Conservation (phyloP, 2,888 invertebrate species). For the Petrophora chlorosata region DNA sequence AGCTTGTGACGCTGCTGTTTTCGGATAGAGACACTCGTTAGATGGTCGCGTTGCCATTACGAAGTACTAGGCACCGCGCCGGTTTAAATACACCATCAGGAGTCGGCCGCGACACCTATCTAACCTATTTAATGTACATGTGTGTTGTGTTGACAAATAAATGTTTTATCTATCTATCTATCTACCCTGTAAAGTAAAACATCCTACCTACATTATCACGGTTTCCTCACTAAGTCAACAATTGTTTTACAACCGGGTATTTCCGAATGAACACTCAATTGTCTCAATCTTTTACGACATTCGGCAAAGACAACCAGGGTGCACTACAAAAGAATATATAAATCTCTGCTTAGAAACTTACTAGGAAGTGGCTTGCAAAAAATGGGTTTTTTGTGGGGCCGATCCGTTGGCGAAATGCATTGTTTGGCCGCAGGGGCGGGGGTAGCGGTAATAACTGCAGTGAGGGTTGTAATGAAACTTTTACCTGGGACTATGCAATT, state of each 20-base stretch:
- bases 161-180: too few relatives aligned
- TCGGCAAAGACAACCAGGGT: slow-evolving; percentile 38
- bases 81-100: too few relatives aligned
- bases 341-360: slow-evolving; percentile 60
- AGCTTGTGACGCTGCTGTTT: too few relatives aligned
- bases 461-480: slow-evolving; percentile 74
- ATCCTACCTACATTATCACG: background rate
- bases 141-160: too few relatives aligned
- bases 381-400: slow-evolving; percentile 64
- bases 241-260: slow-evolving; percentile 19
- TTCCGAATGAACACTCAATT: slow-evolving; percentile 35
- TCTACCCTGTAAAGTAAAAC: background rate
- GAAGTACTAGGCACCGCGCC: too few relatives aligned
- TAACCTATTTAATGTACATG: too few relatives aligned
- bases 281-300: slow-evolving; percentile 44
- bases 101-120: too few relatives aligned
- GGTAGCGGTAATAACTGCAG: slow-evolving; percentile 64
- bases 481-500: slow-evolving; percentile 65
- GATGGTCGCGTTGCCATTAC: too few relatives aligned
- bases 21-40: too few relatives aligned
- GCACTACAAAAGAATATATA: slow-evolving; percentile 44
- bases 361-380: slow-evolving; percentile 72
- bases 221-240: slow-evolving; percentile 5
- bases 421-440: slow-evolving; percentile 64
- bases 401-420: slow-evolving; percentile 72